phyloP scores from a whole-genome alignment of 2,888 invertebrate species.

The Tetanocera ferruginea region DNA sequence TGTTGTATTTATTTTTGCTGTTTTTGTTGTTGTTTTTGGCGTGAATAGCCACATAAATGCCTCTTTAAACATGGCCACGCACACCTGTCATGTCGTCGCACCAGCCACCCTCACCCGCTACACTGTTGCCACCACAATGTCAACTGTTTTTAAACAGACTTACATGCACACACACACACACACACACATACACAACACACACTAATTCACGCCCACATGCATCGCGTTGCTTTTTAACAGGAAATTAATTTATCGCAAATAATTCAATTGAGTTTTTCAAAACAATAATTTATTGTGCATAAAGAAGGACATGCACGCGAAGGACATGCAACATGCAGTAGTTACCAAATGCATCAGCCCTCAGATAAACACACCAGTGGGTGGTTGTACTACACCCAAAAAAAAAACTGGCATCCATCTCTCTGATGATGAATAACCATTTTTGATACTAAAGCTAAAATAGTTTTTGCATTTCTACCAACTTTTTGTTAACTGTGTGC shows the following conservation, averaged over 20 bases:
- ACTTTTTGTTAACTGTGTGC: background rate
- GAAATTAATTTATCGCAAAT: slow-evolving; percentile 61
- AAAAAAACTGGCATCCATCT: background rate
- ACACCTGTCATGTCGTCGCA: slow-evolving; percentile 34
- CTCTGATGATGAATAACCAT: background rate
- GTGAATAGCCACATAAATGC: slow-evolving; percentile 37
- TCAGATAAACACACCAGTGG: background rate
- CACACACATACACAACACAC: background rate
- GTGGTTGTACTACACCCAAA: background rate
- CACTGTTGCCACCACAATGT: background rate
- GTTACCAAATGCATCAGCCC: background rate
- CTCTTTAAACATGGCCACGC: slow-evolving; percentile 35
- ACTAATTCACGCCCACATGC: background rate
- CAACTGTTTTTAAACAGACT: background rate
- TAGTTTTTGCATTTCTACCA: background rate
- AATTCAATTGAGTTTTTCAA: slow-evolving; percentile 60
- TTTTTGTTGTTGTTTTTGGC: slow-evolving; percentile 1
- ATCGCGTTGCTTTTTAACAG: slow-evolving; percentile 48
- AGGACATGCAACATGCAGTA: slow-evolving; percentile 39
- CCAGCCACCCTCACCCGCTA: background rate
- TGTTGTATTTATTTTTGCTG: background rate
- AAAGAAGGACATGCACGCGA: slow-evolving; percentile 44
- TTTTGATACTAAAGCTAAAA: background rate
- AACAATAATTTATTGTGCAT: slow-evolving; percentile 54
- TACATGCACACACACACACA: background rate